phyloP scores from a whole-genome alignment of 2,888 invertebrate species.

The Oeneis ivallda region DNA sequence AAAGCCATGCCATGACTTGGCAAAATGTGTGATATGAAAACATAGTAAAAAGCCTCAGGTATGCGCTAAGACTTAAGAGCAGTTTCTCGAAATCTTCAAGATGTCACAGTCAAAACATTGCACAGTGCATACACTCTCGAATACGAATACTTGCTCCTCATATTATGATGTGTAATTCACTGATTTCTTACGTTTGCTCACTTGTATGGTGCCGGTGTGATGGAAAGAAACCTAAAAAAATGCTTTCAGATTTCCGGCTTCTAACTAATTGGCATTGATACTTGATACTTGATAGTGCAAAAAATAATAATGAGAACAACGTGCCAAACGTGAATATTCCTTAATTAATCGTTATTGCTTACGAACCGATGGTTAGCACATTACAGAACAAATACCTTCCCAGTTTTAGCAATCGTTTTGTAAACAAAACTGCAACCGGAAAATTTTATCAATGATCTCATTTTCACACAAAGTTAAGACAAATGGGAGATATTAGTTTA shows the following conservation, averaged over 20 bases:
- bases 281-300: background rate
- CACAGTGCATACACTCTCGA: too few relatives aligned
- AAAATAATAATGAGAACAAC: slow-evolving; percentile 16
- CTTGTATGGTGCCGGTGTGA: background rate
- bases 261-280: slow-evolving; percentile 24
- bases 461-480: slow-evolving; percentile 11
- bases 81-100: background rate
- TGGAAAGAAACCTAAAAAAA: slow-evolving; percentile 6
- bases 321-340: slow-evolving; percentile 20
- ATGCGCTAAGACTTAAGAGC: too few relatives aligned
- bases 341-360: slow-evolving; percentile 15
- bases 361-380: slow-evolving; percentile 7
- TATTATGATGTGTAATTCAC: background rate
- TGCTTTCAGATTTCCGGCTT: background rate
- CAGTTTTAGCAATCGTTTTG: slow-evolving; percentile 15
- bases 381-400: slow-evolving; percentile 4
- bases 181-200: background rate
- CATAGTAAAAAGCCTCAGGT: background rate
- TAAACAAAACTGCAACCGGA: slow-evolving; percentile 15
- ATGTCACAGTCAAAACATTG: background rate
- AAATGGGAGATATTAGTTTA: background rate
- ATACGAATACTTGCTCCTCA: background rate
- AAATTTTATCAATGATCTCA: slow-evolving; percentile 19
- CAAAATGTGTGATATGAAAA: background rate
- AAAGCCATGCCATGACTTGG: too few relatives aligned